phyloP scores from a whole-genome alignment of 2,888 invertebrate species.

The Sphinx pinastri region DNA sequence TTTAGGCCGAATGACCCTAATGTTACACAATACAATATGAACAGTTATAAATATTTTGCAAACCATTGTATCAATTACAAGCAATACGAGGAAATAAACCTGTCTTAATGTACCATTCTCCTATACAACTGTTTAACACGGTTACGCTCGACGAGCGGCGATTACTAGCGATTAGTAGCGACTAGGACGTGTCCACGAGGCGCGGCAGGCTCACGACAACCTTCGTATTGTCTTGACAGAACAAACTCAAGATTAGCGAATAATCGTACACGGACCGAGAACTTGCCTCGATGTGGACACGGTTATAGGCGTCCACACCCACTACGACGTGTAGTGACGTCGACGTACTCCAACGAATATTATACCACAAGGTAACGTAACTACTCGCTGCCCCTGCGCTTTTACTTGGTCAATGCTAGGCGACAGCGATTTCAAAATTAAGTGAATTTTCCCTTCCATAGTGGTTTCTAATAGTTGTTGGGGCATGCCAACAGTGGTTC shows the following conservation, averaged over 20 bases:
- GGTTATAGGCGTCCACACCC: neutral
- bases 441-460: neutral
- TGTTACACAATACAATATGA: slow-evolving; percentile 44
- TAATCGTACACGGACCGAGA: too few relatives aligned
- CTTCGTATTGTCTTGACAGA: too few relatives aligned
- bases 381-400: neutral
- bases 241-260: too few relatives aligned
- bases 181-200: too few relatives aligned
- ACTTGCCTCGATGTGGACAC: too few relatives aligned
- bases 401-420: slow-evolving; percentile 21
- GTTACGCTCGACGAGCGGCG: slow-evolving; percentile 36
- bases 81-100: slow-evolving; percentile 51
- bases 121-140: slow-evolving; percentile 39
- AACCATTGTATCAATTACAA: slow-evolving; percentile 61
- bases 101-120: slow-evolving; percentile 37
- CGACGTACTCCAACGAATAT: neutral
- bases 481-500: neutral
- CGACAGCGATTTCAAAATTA: neutral
- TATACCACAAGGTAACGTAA: neutral
- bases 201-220: neutral
- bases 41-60: slow-evolving; percentile 54
- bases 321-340: neutral
- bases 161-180: neutral
- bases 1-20: too few relatives aligned
- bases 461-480: neutral